Conservation (phyloP, 2,888 invertebrate species). For the Scotopteryx bipunctaria region DNA sequence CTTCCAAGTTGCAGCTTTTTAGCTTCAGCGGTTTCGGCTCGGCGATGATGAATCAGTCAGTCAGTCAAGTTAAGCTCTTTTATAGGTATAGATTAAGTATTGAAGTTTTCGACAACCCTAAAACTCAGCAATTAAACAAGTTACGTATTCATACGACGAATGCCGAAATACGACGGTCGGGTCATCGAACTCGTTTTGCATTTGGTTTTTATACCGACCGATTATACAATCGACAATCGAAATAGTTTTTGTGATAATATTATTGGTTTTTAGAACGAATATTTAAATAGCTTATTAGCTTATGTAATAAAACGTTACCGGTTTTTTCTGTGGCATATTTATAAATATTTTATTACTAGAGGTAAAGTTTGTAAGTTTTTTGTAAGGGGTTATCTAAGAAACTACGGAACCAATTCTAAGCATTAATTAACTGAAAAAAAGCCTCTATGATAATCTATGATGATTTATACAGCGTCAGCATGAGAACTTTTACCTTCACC, state of each 20-base stretch:
- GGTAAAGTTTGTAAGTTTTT: too few species aligned
- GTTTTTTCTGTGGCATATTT: not conserved
- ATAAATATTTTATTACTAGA: too few species aligned
- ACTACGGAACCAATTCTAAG: too few species aligned
- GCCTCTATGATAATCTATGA: too few species aligned
- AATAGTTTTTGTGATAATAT: not conserved
- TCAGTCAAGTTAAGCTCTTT: too few species aligned
- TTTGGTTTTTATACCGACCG: slow-evolving; percentile 1
- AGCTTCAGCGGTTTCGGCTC: too few species aligned
- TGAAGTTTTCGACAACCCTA: not conserved
- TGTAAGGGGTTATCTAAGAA: too few species aligned
- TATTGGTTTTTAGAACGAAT: not conserved
- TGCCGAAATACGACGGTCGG: not conserved
- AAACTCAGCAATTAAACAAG: slow-evolving; percentile 18
- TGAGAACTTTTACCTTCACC: too few species aligned
- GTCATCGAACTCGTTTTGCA: slow-evolving; percentile 10
- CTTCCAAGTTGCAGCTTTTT: too few species aligned
- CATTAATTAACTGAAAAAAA: too few species aligned
- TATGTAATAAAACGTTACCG: not conserved
- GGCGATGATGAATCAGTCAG: too few species aligned
- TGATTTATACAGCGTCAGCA: too few species aligned
- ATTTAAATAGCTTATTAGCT: not conserved
- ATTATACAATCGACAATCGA: slow-evolving; percentile 3
- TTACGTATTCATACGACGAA: slow-evolving; percentile 15
- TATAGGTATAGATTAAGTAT: not conserved